Conservation (phyloP, 2,888 invertebrate genomes). For the Latrodectus hesperus region DNA sequence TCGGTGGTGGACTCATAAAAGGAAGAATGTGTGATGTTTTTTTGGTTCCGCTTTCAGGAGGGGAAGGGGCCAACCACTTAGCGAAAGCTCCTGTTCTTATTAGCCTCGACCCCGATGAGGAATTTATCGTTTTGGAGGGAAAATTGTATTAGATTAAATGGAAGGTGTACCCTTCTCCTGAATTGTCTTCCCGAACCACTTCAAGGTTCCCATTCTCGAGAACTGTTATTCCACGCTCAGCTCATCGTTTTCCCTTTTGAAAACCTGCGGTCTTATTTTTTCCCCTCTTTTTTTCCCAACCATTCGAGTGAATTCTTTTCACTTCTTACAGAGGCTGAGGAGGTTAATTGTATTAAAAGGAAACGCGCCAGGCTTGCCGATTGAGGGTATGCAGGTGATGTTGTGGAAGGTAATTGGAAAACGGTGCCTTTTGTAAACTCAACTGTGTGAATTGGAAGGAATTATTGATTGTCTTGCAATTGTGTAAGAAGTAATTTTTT, state of each 20-base stretch:
- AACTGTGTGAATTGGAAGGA: background rate
- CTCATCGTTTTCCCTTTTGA: constrained; percentile 4
- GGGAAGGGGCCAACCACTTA: constrained; percentile 28
- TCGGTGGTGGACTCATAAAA: constrained; percentile 30
- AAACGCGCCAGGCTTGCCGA: constrained; percentile 4
- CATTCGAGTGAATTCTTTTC: background rate
- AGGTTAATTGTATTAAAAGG: constrained; percentile 35
- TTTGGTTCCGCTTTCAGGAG: background rate
- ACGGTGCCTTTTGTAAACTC: background rate
- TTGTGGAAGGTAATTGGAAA: background rate
- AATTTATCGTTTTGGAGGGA: constrained; percentile 45
- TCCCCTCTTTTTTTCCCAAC: constrained; percentile 1
- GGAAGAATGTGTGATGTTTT: constrained; percentile 24
- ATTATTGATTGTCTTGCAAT: constrained; percentile 1
- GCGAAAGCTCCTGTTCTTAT: constrained; percentile 51
- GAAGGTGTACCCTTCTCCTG: constrained; percentile 19
- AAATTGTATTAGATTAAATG: constrained; percentile 46
- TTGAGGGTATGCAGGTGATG: background rate
- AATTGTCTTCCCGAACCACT: constrained; percentile 23
- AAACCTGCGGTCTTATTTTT: constrained; percentile 33
- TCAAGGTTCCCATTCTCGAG: constrained; percentile 7
- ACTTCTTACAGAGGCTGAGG: constrained; percentile 9
- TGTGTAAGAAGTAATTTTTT: background rate
- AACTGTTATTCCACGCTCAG: constrained; percentile 4
- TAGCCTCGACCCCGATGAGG: constrained; percentile 40